Base-by-base conservation (phyloP, 1,140 invertebrate species). In the Mesaphorura yosii region DNA sequence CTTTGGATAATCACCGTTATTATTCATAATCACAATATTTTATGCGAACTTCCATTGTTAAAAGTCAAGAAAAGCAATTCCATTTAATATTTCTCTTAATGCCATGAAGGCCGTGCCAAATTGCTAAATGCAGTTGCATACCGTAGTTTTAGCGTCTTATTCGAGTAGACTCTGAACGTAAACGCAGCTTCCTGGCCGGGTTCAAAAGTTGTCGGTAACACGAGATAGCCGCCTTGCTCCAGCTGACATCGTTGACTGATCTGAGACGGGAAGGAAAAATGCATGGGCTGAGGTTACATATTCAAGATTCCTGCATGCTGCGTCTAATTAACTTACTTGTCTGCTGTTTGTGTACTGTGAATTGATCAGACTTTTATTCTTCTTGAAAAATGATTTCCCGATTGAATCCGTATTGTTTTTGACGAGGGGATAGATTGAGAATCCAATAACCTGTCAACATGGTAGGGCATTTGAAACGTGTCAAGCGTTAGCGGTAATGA, bases 271-370 rank as follows among this genome's bases (percentile, higher is more conserved):
- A 12, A 12, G 34, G 12, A 12, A 12, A 37, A 37, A 37, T 12
- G 34, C 34, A n/a, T 37, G 34, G n/a, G 12, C 34, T 37, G 12
- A n/a, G 34, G 34, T 37, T 37, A n/a, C n/a, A n/a, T n/a, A n/a
- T n/a, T n/a, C n/a, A n/a, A n/a, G n/a, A n/a, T n/a, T n/a, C n/a
- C n/a, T 37, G 10, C n/a, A 34, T 34, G n/a, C n/a, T 34, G 10
- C 31, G n/a, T 10, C 31, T 10, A 34, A 10, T 34, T 34, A 10
- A 46, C 79, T 82, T 29, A 91, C 87, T 73, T 92, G 87, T 59
- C 88, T 73, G 65, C 86, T 88, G 66, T 93, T 93, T 12, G 86
- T 89, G 65, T 92, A 93, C 64, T 90, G 84, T 0, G 87, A 90
- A 69, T 91, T 92, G 6, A 89, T 78, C 41, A 87, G 73, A 19